These are phyloP conservation scores for Schizopygopsis malacanthus DNA, from an alignment of 2,797 vertebrate species.

Conservation along the genomic window DNA sequence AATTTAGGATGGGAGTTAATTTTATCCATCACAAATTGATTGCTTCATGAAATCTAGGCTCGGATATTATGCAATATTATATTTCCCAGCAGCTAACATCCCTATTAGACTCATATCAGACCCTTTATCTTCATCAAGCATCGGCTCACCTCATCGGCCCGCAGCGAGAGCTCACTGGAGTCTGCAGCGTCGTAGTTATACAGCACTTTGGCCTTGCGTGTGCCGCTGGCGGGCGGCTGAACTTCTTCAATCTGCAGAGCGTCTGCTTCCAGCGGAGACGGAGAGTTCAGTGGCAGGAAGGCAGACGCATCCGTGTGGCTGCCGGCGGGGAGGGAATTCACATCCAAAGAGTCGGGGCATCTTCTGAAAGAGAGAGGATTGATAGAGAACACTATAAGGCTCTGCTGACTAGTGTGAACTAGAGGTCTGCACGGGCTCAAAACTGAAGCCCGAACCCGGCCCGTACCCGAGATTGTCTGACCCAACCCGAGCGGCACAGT, in stretches of 20 bases:
- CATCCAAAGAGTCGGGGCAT: conserved; percentile 87
- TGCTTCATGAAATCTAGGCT: not conserved
- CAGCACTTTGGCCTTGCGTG: conserved; percentile 90
- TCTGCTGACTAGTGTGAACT: not conserved
- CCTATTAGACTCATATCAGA: not conserved
- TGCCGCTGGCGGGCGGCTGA: conserved; percentile 87
- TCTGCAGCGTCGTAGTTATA: conserved; percentile 93
- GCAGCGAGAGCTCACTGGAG: conserved; percentile 89
- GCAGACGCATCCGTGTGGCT: conserved; percentile 66
- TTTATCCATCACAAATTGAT: not conserved
- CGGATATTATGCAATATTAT: not conserved
- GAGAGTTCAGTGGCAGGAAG: conserved; percentile 73
- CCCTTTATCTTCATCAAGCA: not conserved
- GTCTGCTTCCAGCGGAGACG: conserved; percentile 73
- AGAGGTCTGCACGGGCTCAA: no score
- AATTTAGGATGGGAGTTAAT: not conserved
- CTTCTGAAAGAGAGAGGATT: conserved; percentile 65
- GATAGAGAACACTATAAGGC: not conserved
- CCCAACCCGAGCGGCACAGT: no score
- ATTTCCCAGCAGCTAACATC: not conserved
- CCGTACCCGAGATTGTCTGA: no score
- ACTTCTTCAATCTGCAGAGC: conserved; percentile 86
- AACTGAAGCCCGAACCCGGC: no score
- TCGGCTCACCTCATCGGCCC: conserved; percentile 88
- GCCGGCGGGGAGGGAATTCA: conserved; percentile 74